Evolutionary conservation across 2,797 vertebrate species (phyloP).

Genomic region (Sphaeramia orbicularis): DNA sequence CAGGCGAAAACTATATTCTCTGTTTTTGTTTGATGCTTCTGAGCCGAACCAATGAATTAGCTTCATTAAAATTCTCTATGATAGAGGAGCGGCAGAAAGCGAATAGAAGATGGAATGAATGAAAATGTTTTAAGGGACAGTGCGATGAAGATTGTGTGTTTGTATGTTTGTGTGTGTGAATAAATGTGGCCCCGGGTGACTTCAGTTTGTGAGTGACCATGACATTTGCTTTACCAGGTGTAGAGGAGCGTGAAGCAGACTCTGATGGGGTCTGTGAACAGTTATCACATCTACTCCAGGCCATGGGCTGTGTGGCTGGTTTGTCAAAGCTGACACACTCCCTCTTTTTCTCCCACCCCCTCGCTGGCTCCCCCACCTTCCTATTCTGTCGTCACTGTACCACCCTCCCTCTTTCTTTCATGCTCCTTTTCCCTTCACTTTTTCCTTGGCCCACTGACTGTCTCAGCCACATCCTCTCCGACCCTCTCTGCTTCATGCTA

Average conservation of each 20-base stretch:
- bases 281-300: constrained; percentile 78
- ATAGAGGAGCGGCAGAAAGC: constrained; percentile 4
- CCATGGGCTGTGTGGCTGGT: constrained; percentile 57
- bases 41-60: constrained; percentile 19
- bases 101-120: constrained; percentile 28
- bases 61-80: constrained; percentile 25
- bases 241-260: constrained; percentile 73
- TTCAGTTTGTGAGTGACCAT: constrained; percentile 68
- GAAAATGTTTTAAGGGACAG: constrained; percentile 37
- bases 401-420: constrained; percentile 35
- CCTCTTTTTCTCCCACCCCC: constrained; percentile 47
- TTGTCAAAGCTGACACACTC: constrained; percentile 57
- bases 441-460: constrained; percentile 52
- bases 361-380: constrained; percentile 29
- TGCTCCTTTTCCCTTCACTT: constrained; percentile 32
- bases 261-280: constrained; percentile 73
- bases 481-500: constrained; percentile 59
- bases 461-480: constrained; percentile 51
- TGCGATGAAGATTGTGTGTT: constrained; percentile 32
- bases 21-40: constrained; percentile 33
- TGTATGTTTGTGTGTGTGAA: constrained; percentile 37
- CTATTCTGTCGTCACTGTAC: constrained; percentile 33
- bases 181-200: constrained; percentile 57
- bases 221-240: constrained; percentile 77
- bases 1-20: constrained; percentile 1